phyloP scores from a whole-genome alignment of 2,113 vertebrate genomes.

The Scortum barcoo region DNA sequence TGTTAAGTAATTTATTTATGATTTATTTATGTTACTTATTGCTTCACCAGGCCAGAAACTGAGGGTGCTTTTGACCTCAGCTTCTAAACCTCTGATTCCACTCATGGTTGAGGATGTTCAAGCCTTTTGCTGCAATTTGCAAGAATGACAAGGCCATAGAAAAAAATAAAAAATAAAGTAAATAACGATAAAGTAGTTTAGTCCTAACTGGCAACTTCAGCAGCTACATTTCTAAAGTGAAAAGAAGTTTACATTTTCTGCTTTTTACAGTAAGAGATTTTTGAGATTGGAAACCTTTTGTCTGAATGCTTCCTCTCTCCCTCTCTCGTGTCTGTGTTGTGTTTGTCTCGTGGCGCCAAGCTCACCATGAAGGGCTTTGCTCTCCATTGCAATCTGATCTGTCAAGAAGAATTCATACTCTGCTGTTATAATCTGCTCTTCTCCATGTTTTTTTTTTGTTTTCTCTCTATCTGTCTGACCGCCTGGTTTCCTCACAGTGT shows the following conservation, averaged over 20 bases:
- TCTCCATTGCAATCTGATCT: slow-evolving; percentile 49
- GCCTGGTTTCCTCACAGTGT: slow-evolving; percentile 34
- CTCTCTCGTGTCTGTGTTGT: slow-evolving; percentile 60
- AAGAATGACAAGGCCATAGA: slow-evolving; percentile 75
- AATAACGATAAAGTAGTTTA: slow-evolving; percentile 60
- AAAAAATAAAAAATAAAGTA: slow-evolving; percentile 22
- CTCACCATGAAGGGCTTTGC: slow-evolving; percentile 67
- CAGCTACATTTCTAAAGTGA: slow-evolving; percentile 78
- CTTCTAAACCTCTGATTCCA: neutral
- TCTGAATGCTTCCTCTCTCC: slow-evolving; percentile 61
- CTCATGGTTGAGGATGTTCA: slow-evolving; percentile 37
- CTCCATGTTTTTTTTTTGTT: neutral
- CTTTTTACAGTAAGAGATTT: slow-evolving; percentile 75
- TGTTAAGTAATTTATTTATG: slow-evolving; percentile 16
- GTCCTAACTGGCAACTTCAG: slow-evolving; percentile 69
- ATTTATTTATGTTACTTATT: slow-evolving; percentile 27
- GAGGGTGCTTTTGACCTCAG: neutral
- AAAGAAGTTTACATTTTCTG: slow-evolving; percentile 84
- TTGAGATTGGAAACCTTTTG: slow-evolving; percentile 60
- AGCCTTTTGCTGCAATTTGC: slow-evolving; percentile 69
- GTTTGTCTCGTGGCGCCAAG: slow-evolving; percentile 61
- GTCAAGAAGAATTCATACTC: slow-evolving; percentile 53
- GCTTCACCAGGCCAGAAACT: neutral
- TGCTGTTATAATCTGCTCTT: slow-evolving; percentile 24
- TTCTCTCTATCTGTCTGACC: slow-evolving; percentile 14